Conservation (phyloP, 2,113 vertebrate species). For the Hypocryptadius cinnamomeus region DNA sequence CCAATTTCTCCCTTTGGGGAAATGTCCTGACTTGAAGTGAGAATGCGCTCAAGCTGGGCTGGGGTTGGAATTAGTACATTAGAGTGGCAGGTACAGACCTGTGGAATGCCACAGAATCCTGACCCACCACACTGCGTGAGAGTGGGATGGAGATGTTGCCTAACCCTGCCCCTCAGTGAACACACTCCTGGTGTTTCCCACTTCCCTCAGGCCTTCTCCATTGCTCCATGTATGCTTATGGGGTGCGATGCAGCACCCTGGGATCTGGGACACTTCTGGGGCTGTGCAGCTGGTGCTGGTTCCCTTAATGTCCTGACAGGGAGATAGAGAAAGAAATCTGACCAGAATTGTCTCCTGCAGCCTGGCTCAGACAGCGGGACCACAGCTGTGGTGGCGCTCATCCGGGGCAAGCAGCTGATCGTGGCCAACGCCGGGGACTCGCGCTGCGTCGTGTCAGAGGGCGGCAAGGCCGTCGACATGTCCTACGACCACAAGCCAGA, state of each 20-base stretch:
- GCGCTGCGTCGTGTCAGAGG: conserved; percentile 92
- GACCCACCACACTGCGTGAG: background rate
- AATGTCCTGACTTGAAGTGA: background rate
- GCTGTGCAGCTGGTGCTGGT: background rate
- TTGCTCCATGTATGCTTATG: background rate
- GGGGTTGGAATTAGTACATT: background rate
- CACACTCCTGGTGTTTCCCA: too few relatives aligned
- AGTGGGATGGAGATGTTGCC: background rate
- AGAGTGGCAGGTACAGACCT: rapidly evolving
- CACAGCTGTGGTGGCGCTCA: conserved; percentile 91
- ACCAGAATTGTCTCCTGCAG: conserved; percentile 46
- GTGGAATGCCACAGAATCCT: background rate
- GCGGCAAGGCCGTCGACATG: conserved; percentile 92
- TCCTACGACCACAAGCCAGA: conserved; percentile 98
- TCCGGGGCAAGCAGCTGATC: conserved; percentile 93
- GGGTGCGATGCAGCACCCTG: background rate
- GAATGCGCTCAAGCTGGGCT: background rate
- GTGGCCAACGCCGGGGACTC: conserved; percentile 98
- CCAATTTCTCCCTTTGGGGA: background rate
- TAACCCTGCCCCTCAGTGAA: background rate
- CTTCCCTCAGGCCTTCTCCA: background rate
- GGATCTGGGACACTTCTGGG: background rate
- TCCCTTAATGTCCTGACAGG: rapidly evolving
- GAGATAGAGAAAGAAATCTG: background rate
- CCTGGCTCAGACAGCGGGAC: conserved; percentile 97